Evolutionary conservation across 2,888 invertebrate genomes (phyloP), one percentile per base, ranked within the genome.

Genomic region (Polydrusus pterygomalis): DNA sequence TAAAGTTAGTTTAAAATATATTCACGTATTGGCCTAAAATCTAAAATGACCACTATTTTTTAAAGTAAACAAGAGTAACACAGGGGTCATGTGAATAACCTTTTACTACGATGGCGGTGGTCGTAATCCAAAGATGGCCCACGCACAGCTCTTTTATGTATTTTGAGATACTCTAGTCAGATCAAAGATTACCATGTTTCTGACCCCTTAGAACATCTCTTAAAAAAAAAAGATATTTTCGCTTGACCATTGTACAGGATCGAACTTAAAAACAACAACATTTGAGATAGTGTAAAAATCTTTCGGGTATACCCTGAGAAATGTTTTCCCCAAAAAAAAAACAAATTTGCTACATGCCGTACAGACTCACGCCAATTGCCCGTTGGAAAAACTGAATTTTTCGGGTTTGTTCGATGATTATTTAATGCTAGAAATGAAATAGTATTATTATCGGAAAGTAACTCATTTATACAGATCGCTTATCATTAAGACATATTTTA

Each of bases 141-240:
- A 75, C 75, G 75, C 75, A 75, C 65, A 62, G 49, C 64, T 49
- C 25, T 75, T 74, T 74, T 74, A 34, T 54, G 64, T 74, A 74
- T 74, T 45, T 62, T 38, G 47, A 74, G 69, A 69, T 74, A 51
- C 69, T 63, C 67, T 60, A 58, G 74, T 74, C 54, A 74, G 74
- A 74, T 75, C 54, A 43, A 25, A 77, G 77, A 77, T 77, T 77
- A 77, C 51, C 77, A 73, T 77, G 77, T 77, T 77, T 77, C 76
- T 77, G 77, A 77, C 77, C 77, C 77, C 73, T 65, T 56, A 30
- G 72, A 60, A 77, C 77, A 77, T 74, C 75, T 70, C 20, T 65
- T 58, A 38, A 68, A 69, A 54, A 34, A 58, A 65, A 58, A 49
- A 43, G 43, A 60, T 5, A 10, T 45, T 43, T 56, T 64, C 15